Conservation (phyloP, 2,113 vertebrate species). For the Tympanuchus pallidicinctus region DNA sequence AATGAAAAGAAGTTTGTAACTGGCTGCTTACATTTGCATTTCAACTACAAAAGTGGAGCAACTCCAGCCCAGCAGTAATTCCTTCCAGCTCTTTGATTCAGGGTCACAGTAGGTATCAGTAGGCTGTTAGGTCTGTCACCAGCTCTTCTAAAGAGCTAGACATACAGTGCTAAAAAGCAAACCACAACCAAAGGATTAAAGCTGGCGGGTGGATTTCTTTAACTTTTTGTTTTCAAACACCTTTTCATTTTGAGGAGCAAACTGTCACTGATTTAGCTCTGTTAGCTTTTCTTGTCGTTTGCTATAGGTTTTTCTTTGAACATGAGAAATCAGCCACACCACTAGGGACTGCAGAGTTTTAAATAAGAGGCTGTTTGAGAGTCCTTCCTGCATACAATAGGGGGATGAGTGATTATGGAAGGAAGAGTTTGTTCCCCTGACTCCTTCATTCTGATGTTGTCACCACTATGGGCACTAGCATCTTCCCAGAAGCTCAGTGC, state of each 20-base stretch:
- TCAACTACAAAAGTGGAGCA: neutral
- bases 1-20: conserved; percentile 15
- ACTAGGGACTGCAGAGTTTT: neutral
- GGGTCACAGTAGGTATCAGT: neutral
- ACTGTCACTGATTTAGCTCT: neutral
- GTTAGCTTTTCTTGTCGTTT: neutral
- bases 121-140: conserved; percentile 10
- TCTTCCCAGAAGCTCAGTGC: neutral
- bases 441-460: neutral
- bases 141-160: neutral
- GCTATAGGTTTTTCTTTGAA: neutral
- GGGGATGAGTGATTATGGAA: neutral
- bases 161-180: neutral
- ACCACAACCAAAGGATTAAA: neutral
- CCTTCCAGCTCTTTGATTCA: conserved; percentile 2
- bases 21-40: conserved; percentile 11
- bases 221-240: neutral
- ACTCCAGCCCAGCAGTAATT: neutral
- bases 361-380: neutral
- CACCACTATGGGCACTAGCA: neutral
- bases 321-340: neutral
- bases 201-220: neutral
- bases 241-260: neutral
- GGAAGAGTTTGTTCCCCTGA: neutral
- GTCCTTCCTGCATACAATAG: neutral